Conservation (phyloP, 2,797 vertebrate genomes). For the Malacoctenus gilli region DNA sequence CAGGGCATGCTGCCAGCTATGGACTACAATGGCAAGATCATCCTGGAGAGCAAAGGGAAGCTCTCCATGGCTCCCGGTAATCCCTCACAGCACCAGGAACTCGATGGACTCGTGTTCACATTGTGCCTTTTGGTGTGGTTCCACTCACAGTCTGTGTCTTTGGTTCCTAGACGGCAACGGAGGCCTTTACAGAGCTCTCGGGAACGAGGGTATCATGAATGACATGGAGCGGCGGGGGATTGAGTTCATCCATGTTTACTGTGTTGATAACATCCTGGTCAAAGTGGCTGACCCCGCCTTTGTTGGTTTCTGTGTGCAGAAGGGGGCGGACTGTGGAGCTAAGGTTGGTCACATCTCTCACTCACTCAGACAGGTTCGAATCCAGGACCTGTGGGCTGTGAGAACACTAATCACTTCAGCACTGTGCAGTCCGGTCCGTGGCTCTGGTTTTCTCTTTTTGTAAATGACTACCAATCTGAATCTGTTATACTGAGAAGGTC, state of each 20-base stretch:
- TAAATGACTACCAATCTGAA: no score
- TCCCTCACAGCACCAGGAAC: not conserved
- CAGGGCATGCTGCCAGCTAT: conserved; percentile 98
- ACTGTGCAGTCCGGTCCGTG: no score
- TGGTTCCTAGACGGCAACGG: conserved; percentile 91
- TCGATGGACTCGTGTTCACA: not conserved
- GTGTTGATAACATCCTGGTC: conserved; percentile 96
- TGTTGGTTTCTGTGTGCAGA: conserved; percentile 93
- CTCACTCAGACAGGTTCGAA: no score
- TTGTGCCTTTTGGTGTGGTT: no score
- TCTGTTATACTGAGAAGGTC: not conserved
- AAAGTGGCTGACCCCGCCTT: conserved; percentile 96
- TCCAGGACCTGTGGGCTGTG: no score
- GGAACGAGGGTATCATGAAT: conserved; percentile 83
- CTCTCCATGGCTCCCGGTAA: conserved; percentile 96
- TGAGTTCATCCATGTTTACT: conserved; percentile 91
- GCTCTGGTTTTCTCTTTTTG: no score
- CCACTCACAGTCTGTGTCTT: not conserved
- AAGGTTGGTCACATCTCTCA: conserved; percentile 83
- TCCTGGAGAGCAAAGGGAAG: conserved; percentile 91
- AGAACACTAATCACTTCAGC: no score
- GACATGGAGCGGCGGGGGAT: conserved; percentile 91
- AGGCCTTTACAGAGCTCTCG: conserved; percentile 93
- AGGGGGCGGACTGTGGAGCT: conserved; percentile 93
- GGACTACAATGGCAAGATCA: conserved; percentile 91